Evolutionary conservation across 2,888 invertebrate species (phyloP).

Genomic region (Dolichopus griseipennis): DNA sequence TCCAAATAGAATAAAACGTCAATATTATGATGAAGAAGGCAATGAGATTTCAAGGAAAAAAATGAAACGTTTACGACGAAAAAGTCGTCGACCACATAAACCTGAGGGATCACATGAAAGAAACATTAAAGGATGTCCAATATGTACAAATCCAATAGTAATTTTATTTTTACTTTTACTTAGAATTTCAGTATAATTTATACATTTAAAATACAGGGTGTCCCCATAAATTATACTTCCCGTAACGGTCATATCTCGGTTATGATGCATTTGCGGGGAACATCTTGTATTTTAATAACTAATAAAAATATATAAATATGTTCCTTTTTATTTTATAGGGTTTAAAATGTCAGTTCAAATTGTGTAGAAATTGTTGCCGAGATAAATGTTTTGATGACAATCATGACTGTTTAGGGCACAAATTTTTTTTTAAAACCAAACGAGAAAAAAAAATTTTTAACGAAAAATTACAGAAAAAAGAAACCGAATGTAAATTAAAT

Average conservation of each 20-base stretch:
- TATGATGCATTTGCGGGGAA: no score
- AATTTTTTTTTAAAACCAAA: constrained; percentile 61
- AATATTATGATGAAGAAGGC: constrained; percentile 57
- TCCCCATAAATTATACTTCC: no score
- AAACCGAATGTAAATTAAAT: constrained; percentile 19
- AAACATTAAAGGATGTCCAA: constrained; percentile 55
- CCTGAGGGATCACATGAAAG: constrained; percentile 47
- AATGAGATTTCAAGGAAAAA: constrained; percentile 70
- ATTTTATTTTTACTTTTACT: no score
- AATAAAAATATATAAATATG: neutral
- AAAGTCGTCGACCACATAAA: constrained; percentile 64
- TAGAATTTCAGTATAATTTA: no score
- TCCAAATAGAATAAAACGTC: constrained; percentile 47
- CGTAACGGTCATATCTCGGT: no score
- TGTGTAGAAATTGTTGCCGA: constrained; percentile 81
- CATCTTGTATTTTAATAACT: no score
- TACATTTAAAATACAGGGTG: no score
- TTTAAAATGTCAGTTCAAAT: constrained; percentile 66
- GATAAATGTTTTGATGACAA: constrained; percentile 71
- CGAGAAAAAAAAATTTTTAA: constrained; percentile 39
- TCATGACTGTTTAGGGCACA: constrained; percentile 72
- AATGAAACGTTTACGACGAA: constrained; percentile 71
- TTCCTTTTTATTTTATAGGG: constrained; percentile 51
- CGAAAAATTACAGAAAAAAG: constrained; percentile 9
- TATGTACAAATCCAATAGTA: constrained; percentile 72